A percentile compares a stretch with the other conserved stretches of the same genome.
phyloP scores from a whole-genome alignment of 2,797 vertebrate species.

The Tamandua tetradactyla region DNA sequence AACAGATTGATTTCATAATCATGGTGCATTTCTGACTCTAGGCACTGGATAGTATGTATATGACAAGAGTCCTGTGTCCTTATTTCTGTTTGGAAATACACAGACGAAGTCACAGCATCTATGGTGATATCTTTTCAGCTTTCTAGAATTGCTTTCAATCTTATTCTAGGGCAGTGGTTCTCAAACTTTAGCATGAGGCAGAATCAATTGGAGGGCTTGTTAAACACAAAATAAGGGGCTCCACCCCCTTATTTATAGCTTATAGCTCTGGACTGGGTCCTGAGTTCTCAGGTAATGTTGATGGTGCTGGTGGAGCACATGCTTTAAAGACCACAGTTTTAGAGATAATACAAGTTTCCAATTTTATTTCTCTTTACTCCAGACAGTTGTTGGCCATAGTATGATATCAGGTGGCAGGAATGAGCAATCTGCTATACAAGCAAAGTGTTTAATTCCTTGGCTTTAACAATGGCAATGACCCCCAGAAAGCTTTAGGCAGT shows the following conservation, averaged over 20 bases:
- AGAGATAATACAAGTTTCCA: not conserved
- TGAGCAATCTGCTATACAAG: not conserved
- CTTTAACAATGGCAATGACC: not conserved
- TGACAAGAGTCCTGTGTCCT: not conserved
- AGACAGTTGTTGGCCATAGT: not conserved
- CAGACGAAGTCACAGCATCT: not conserved
- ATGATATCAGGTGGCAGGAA: not conserved
- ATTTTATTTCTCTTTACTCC: slow-evolving; percentile 8
- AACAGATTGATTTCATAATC: not conserved
- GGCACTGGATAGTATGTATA: not conserved
- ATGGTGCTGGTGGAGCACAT: too few relatives aligned
- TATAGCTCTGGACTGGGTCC: not conserved
- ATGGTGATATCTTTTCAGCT: not conserved
- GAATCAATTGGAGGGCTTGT: not conserved
- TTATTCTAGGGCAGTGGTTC: not conserved
- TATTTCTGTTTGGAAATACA: not conserved
- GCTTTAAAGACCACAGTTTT: not conserved
- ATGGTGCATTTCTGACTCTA: not conserved
- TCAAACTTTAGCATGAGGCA: not conserved
- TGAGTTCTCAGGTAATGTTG: not conserved
- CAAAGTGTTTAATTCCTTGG: slow-evolving; percentile 6
- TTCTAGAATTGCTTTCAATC: not conserved
- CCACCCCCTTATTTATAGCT: too few relatives aligned
- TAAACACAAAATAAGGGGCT: not conserved
- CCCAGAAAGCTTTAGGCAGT: not conserved